phyloP scores from a whole-genome alignment of 2,888 invertebrate species.

The Drosophila pegasa region DNA sequence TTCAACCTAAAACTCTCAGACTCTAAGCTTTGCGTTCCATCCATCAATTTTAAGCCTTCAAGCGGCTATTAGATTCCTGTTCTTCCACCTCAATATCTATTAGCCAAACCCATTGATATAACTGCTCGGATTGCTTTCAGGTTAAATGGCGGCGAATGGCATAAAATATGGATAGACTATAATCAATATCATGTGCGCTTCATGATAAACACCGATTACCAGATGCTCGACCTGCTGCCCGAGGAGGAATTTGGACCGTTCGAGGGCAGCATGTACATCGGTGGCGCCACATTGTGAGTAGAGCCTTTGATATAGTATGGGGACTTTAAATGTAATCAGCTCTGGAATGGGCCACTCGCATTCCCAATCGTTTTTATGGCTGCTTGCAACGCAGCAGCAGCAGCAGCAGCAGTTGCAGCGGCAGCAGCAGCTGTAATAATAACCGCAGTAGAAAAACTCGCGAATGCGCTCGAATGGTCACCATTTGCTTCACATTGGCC shows the following conservation, averaged over 20 bases:
- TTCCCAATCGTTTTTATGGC: slow-evolving; percentile 56
- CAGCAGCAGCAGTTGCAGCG: slow-evolving; percentile 39
- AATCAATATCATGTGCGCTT: slow-evolving; percentile 96
- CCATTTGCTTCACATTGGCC: slow-evolving; percentile 27
- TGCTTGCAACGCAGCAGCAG: slow-evolving; percentile 58
- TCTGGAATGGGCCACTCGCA: slow-evolving; percentile 12
- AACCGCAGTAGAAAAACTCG: slow-evolving; percentile 45
- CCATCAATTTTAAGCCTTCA: too few species aligned
- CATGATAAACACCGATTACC: slow-evolving; percentile 95
- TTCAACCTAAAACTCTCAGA: background rate
- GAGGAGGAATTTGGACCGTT: slow-evolving; percentile 97
- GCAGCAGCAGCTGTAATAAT: slow-evolving; percentile 59
- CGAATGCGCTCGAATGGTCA: slow-evolving; percentile 37
- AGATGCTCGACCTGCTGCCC: slow-evolving; percentile 93
- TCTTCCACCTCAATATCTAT: background rate
- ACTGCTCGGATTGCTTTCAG: slow-evolving; percentile 85
- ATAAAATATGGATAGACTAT: slow-evolving; percentile 97
- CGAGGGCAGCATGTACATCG: slow-evolving; percentile 97
- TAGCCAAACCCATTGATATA: background rate
- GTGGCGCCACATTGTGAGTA: slow-evolving; percentile 95
- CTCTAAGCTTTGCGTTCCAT: too few species aligned
- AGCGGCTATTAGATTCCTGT: too few species aligned
- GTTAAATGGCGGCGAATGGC: slow-evolving; percentile 97
- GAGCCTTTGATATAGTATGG: slow-evolving; percentile 28
- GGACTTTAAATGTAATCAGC: slow-evolving; percentile 13